Evolutionary conservation across 1,140 invertebrate species (phyloP).

Genomic region (Agrypnia vestita): DNA sequence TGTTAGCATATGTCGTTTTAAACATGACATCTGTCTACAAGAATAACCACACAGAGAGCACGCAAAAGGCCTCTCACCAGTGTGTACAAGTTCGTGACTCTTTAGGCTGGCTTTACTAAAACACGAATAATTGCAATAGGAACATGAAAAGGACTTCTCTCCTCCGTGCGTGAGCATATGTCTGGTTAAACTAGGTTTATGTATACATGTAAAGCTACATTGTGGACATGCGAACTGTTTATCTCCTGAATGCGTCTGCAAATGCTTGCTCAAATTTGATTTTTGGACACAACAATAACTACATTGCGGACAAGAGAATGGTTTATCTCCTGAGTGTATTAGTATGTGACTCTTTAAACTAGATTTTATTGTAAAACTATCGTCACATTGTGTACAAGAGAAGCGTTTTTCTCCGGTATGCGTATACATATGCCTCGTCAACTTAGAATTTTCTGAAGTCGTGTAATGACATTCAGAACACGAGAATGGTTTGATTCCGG

Average conservation of each 20-base stretch:
- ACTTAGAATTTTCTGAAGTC: neutral
- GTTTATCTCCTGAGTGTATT: neutral
- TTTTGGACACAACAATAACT: neutral
- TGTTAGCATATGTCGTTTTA: neutral
- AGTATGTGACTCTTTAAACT: constrained; percentile 8
- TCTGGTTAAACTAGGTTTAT: neutral
- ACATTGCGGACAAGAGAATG: constrained; percentile 1
- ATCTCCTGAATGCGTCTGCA: neutral
- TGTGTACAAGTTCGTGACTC: neutral
- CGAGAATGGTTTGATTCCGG: neutral
- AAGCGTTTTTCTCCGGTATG: neutral
- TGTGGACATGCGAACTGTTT: neutral
- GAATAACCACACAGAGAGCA: neutral
- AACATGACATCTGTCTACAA: neutral
- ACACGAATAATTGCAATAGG: neutral
- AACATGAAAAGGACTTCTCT: neutral
- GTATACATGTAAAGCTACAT: neutral
- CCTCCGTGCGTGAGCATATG: neutral
- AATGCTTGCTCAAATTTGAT: neutral
- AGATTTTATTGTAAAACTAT: neutral
- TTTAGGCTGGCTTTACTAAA: neutral
- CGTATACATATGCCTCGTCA: neutral
- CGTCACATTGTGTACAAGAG: neutral
- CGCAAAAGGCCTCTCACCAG: neutral
- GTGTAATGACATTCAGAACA: neutral